These are phyloP conservation scores for Drosophila helvetica DNA, from an alignment of 2,888 invertebrate species.

Conservation along the genomic window DNA sequence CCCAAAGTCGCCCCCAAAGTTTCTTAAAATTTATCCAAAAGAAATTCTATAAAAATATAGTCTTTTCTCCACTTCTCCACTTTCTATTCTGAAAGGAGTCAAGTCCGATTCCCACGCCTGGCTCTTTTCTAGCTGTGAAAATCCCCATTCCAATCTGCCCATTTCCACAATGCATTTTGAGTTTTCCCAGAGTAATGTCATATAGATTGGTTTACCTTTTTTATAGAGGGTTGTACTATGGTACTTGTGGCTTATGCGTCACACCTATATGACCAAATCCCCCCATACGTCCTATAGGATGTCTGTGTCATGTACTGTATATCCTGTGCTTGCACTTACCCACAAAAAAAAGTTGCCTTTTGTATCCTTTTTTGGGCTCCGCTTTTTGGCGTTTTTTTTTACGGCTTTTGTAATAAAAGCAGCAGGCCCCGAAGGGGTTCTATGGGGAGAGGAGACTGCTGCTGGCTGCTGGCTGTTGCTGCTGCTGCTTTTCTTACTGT, in stretches of 20 bases:
- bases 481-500: slow-evolving; percentile 37
- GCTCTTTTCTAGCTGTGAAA: background rate
- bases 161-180: too few species aligned
- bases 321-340: slow-evolving; percentile 61
- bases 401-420: slow-evolving; percentile 77
- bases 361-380: slow-evolving; percentile 65
- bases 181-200: background rate
- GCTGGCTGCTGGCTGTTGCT: slow-evolving; percentile 19
- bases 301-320: slow-evolving; percentile 8
- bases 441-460: slow-evolving; percentile 2
- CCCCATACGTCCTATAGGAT: slow-evolving; percentile 12
- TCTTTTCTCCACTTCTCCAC: too few species aligned
- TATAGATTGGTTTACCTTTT: background rate
- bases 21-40: too few species aligned
- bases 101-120: background rate
- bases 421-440: slow-evolving; percentile 65
- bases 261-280: slow-evolving; percentile 4
- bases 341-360: slow-evolving; percentile 25
- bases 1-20: too few species aligned
- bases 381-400: slow-evolving; percentile 55
- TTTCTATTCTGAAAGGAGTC: background rate
- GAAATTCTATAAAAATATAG: too few species aligned
- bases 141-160: background rate
- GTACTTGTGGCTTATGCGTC: slow-evolving; percentile 1
- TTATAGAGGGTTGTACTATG: background rate